Evolutionary conservation across 1,140 invertebrate species (phyloP).

Genomic region (Leptinotarsa undecemlineata): DNA sequence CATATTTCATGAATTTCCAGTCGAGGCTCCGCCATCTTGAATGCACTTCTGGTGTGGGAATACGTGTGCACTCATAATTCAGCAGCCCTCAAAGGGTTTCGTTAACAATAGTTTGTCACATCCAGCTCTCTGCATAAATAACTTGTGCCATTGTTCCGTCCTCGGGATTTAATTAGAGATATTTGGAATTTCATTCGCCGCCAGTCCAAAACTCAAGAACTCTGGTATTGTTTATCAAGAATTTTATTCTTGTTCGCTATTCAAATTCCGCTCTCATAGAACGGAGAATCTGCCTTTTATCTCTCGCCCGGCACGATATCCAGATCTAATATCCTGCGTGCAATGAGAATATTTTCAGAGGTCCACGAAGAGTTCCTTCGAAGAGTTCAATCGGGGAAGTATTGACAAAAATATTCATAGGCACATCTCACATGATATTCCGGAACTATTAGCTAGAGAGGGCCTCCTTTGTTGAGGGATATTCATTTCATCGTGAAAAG

Average conservation of each 20-base stretch:
- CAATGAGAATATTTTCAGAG: too few relatives aligned
- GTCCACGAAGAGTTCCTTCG: too few relatives aligned
- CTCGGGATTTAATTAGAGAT: slow-evolving; percentile 38
- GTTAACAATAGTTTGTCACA: slow-evolving; percentile 42
- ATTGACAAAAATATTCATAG: too few relatives aligned
- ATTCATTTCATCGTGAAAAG: too few relatives aligned
- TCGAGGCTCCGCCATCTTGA: slow-evolving; percentile 10
- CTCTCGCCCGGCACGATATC: neutral
- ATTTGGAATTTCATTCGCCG: slow-evolving; percentile 33
- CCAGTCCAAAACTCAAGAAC: slow-evolving; percentile 16
- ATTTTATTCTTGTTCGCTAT: slow-evolving; percentile 25
- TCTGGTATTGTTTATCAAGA: slow-evolving; percentile 25
- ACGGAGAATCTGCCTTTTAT: slow-evolving; percentile 4
- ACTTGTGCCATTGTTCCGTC: slow-evolving; percentile 32
- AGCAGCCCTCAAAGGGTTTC: slow-evolving; percentile 30
- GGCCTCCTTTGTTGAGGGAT: too few relatives aligned
- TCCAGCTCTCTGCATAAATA: slow-evolving; percentile 39
- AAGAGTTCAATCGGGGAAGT: too few relatives aligned
- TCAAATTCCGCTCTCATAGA: slow-evolving; percentile 11
- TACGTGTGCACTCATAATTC: slow-evolving; percentile 31
- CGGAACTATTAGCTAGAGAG: too few relatives aligned
- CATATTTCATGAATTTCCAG: slow-evolving; percentile 14
- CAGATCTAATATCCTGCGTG: neutral
- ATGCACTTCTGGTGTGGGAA: neutral
- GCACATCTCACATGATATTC: too few relatives aligned